phyloP scores from a whole-genome alignment of 2,888 invertebrate species.

The Agonopterix subpropinquella region DNA sequence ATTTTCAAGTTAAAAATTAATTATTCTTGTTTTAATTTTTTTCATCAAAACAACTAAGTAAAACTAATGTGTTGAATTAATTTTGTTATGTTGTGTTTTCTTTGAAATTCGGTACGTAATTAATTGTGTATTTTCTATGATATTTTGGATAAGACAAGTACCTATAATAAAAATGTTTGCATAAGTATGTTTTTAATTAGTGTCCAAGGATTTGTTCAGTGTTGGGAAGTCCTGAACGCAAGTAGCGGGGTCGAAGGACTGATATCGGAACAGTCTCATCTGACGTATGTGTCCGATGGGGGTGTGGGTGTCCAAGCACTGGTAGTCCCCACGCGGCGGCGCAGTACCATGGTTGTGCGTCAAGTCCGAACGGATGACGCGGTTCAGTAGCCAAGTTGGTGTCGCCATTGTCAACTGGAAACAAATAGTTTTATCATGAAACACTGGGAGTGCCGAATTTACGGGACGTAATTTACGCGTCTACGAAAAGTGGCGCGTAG shows the following conservation, averaged over 20 bases:
- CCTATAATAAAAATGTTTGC: slow-evolving; percentile 26
- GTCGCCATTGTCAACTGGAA: slow-evolving; percentile 56
- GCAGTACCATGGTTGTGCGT: slow-evolving; percentile 64
- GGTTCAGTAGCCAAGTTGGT: slow-evolving; percentile 54
- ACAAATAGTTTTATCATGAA: no score
- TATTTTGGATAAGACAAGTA: slow-evolving; percentile 2
- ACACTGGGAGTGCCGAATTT: no score
- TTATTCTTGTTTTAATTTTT: not conserved
- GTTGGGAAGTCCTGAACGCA: slow-evolving; percentile 50
- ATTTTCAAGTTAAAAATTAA: not conserved
- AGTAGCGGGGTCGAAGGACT: slow-evolving; percentile 58
- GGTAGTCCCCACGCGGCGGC: slow-evolving; percentile 59
- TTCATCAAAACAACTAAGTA: not conserved
- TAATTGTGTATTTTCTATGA: slow-evolving; percentile 11
- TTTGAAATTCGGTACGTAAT: slow-evolving; percentile 14
- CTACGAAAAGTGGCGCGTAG: no score
- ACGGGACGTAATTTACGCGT: no score
- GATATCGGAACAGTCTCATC: slow-evolving; percentile 49
- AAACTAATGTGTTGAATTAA: not conserved
- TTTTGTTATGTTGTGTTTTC: slow-evolving; percentile 18
- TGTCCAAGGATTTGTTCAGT: slow-evolving; percentile 21
- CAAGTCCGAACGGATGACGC: slow-evolving; percentile 61
- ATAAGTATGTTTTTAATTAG: slow-evolving; percentile 23
- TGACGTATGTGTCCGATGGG: slow-evolving; percentile 61
- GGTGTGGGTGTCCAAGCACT: slow-evolving; percentile 63